Evolutionary conservation across 1,140 invertebrate species (phyloP).

Genomic region (Hyposmocoma kahamanoa): DNA sequence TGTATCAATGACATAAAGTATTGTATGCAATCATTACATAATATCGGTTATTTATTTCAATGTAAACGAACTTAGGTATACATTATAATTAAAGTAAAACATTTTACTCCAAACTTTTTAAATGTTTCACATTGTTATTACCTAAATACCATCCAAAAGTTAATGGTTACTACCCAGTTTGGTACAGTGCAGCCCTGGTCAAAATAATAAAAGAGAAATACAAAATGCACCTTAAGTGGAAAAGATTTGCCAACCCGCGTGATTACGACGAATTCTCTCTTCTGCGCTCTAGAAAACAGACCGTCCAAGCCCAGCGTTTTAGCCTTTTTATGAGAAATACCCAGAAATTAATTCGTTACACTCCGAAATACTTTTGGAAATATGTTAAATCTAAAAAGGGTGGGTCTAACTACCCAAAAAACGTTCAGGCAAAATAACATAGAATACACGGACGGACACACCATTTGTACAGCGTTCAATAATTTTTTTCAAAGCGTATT

Average conservation of each 20-base stretch:
- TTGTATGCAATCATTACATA: too few relatives aligned
- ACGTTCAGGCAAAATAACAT: neutral
- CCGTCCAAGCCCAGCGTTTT: neutral
- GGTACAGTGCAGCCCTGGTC: slow-evolving; percentile 4
- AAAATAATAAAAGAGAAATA: slow-evolving; percentile 2
- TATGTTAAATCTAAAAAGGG: slow-evolving; percentile 5
- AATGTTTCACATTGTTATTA: neutral
- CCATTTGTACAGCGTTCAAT: neutral
- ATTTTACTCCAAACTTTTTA: neutral
- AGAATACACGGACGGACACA: neutral
- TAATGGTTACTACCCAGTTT: neutral
- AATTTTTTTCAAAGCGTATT: slow-evolving; percentile 1
- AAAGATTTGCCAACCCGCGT: neutral
- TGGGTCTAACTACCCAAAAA: neutral
- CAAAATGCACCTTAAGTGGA: slow-evolving; percentile 1
- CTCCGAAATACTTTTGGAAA: slow-evolving; percentile 4
- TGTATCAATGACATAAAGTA: too few relatives aligned
- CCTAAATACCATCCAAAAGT: neutral
- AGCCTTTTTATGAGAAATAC: neutral
- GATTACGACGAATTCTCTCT: slow-evolving; percentile 3
- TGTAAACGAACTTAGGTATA: too few relatives aligned
- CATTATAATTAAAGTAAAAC: too few relatives aligned
- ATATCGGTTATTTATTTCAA: too few relatives aligned
- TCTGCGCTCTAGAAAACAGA: neutral
- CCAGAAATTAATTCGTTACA: neutral